phyloP scores from a whole-genome alignment of 2,113 vertebrate genomes.

The Chelonoidis abingdonii region DNA sequence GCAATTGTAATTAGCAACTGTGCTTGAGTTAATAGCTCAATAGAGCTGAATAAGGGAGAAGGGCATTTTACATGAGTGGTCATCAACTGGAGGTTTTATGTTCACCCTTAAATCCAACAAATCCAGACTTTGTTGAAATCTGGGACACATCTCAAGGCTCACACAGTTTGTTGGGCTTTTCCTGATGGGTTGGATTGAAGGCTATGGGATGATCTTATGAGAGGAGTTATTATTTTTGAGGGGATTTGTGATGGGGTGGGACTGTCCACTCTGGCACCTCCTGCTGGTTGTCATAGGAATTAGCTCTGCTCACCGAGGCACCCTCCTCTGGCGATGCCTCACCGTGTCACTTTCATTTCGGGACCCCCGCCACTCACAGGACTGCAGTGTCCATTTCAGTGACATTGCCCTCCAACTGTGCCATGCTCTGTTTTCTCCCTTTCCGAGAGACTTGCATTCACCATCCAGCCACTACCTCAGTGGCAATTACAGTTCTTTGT shows the following conservation, averaged over 20 bases:
- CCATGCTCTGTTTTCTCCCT: too few species aligned
- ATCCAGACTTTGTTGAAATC: constrained; percentile 12
- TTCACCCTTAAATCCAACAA: constrained; percentile 1
- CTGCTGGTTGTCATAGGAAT: too few species aligned
- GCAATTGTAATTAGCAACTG: neutral
- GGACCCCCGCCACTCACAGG: too few species aligned
- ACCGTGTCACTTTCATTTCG: too few species aligned
- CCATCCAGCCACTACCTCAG: too few species aligned
- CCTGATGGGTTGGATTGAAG: neutral
- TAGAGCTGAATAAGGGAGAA: neutral
- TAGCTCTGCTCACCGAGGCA: too few species aligned
- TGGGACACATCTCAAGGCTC: neutral
- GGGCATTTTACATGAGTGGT: neutral
- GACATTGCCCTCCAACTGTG: too few species aligned
- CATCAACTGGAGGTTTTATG: neutral
- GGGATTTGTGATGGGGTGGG: neutral
- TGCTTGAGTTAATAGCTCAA: neutral
- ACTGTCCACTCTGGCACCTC: too few species aligned
- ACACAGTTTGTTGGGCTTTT: neutral
- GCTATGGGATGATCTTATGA: accelerated
- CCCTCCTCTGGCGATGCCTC: too few species aligned
- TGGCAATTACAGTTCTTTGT: too few species aligned
- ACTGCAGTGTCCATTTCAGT: too few species aligned
- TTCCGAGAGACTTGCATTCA: too few species aligned
- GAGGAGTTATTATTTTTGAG: neutral